Evolutionary conservation across 2,888 invertebrate species (phyloP), one percentile per base, ranked within the genome.

Genomic region (Drosophila lutescens): DNA sequence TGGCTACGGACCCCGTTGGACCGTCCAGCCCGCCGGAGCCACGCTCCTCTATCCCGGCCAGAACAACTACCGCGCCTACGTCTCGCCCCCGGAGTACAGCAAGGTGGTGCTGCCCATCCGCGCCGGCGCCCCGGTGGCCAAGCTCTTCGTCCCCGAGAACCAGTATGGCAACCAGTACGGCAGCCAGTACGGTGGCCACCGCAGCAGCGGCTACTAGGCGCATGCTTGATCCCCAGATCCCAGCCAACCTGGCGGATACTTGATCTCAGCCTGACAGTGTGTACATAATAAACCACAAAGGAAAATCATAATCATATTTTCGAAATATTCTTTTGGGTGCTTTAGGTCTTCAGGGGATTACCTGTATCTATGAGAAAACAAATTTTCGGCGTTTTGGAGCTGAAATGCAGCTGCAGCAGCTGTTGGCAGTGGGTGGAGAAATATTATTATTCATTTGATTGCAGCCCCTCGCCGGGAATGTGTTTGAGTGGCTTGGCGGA

Each of bases 31-130:
- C 7, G 82, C 85, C 34, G 80, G 79, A 57, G 77, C 83, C 43
- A 65, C 84, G n/a, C 77, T 88, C 38, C 58, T 90, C 51, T 79
- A 90, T 26, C 83, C 90, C 56, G 90, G 90, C 32, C 79, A 78
- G 73, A 78, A 83, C 68, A 72, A 71, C 77, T 90, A 90, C 78
- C 79, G 74, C 32, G 60, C 78, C n/a, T 84, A 82, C 46, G 59
- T 78, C 15, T 85, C 89, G 17, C 80, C 89, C 6, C 76, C 82
- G 17, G 72, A 72, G 72, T 89, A 89, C 78, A 89, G 84, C 72
- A 82, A 80, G 74, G 81, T 90, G 26, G 54, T 85, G 8, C 77
- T 90, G 76, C 90, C 90, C 62, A 50, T 91, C 49, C 78, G 79
- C 26, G 73, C 79, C 30, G 78, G 81, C 10, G 76, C 70, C 17